Evolutionary conservation across 2,888 invertebrate genomes (phyloP).

Genomic region (Peribatodes rhomboidaria): DNA sequence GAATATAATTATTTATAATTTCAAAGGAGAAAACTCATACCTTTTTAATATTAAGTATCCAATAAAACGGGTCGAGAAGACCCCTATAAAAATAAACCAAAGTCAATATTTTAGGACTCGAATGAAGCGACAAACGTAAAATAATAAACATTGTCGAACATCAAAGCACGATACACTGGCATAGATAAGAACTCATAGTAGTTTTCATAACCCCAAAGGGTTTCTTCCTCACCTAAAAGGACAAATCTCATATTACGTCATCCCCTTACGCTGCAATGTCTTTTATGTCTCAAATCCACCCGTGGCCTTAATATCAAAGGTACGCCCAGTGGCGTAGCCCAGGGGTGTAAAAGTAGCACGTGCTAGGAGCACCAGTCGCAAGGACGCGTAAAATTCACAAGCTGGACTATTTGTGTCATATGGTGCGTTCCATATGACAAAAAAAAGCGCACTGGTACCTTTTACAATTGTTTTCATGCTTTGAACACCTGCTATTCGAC

Average conservation of each 20-base stretch:
- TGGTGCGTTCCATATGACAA: no score
- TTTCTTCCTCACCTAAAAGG: constrained; percentile 27
- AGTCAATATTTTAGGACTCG: background rate
- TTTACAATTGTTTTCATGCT: no score
- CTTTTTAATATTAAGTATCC: no score
- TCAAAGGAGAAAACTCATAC: no score
- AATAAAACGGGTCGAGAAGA: no score
- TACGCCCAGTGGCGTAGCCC: constrained; percentile 21
- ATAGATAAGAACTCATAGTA: constrained; percentile 1
- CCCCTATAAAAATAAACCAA: no score
- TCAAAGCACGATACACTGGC: constrained; percentile 10
- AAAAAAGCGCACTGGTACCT: no score
- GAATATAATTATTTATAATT: no score
- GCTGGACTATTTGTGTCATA: background rate
- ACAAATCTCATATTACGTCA: constrained; percentile 41
- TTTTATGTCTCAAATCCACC: constrained; percentile 40
- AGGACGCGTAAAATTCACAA: background rate
- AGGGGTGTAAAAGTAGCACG: background rate
- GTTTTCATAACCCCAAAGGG: constrained; percentile 37
- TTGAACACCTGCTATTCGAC: no score
- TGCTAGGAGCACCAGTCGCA: background rate
- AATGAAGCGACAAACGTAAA: background rate
- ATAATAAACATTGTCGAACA: constrained; percentile 2
- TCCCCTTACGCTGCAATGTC: constrained; percentile 41
- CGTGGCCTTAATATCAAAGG: constrained; percentile 48